Base-by-base conservation (phyloP, 2,888 invertebrate species). In the Conops quadrifasciatus region DNA sequence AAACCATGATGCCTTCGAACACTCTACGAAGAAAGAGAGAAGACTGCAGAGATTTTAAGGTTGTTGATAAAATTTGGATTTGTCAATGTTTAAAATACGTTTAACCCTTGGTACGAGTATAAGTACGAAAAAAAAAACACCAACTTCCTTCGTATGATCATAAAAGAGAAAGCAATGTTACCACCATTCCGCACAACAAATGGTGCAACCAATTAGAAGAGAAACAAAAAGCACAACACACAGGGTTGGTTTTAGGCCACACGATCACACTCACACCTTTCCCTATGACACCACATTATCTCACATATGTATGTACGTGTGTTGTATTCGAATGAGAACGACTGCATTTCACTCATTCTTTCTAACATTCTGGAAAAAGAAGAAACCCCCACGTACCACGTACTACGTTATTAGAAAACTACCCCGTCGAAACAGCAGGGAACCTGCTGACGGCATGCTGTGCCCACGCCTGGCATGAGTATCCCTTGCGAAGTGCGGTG, bases 201-300 rank as follows among this genome's bases (percentile, higher is more conserved):
- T 36, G 9, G 9, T 15, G 26, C 58, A 58, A 28, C 58, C 58
- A 58, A 58, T 58, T 24, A 28, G 58, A 58, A 58, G 58, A 36
- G 36, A 9, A 36, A 7, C 36, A 36, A 36, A 36, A 4, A 4
- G 4, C 4, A 36, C 4, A 36, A 4, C 36, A 36, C 36, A 36
- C 36, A 36, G 36, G 36, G 36, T 36, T 36, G 36, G 36, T 53
- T 53, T 53, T 53, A 9, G 53, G 3, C 11, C n/a, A n/a, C n/a
- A 36, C 4, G 9, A 36, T 7, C 36, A 36, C 36, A 36, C 9
- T 36, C 36, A 36, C 36, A 36, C 36, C 4, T 36, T n/a, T n/a
- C n/a, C n/a, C n/a, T n/a, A n/a, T n/a, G n/a, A n/a, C 3, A 53
- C 16, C 49, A 4, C 15, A 49, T n/a, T n/a, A 5, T 11, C 49